Base-by-base conservation (phyloP, 1,140 invertebrate species). In the Zaprionus ornatus region DNA sequence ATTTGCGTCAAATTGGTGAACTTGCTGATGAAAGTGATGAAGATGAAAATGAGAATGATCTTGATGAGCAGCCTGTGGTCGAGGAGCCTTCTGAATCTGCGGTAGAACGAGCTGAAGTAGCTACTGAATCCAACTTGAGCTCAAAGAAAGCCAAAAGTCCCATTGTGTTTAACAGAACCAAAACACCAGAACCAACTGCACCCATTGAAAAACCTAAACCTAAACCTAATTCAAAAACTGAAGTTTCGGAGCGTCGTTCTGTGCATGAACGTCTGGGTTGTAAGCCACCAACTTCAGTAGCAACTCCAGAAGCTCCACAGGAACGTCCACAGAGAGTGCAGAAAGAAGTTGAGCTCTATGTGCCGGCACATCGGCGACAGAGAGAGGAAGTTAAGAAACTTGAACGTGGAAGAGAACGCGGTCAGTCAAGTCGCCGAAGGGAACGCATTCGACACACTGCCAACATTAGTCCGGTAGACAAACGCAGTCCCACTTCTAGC, bases 21-120 rank as follows among this genome's bases (percentile, higher is more conserved):
- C 27, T 77, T 45, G 77, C 84, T 10, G 82, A 74, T 15, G 78
- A 77, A 27, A 76, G 93, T 15, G 94, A 95, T 17, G 94, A 94
- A 7, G 65, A 61, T 3, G 63, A 64, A 9, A n/a, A 71, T 3
- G 68, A 72, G 10, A n/a, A 74, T 2, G 55, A 80, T 7, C 63
- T 64, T 1, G 52, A 73, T 4, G 76, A 73, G 21, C 50, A 23
- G 4, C 59, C 21, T 19, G 59, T n/a, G 1, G 73, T 95, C 69
- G 94, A 95, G 78, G 94, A 94, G 87, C 91, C 94, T 94, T 86
- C 91, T 94, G 40, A 95, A 94, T 90, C 93, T 95, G 9, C 94
- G 94, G 75, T 50, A 13, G 93, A 93, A 3, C 67, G 23, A 12
- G 93, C 93, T 23, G 92, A 92, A 45, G n/a, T 17, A 57, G 19